Conservation (phyloP, 2,888 invertebrate species). For the Agrotis ipsilon region DNA sequence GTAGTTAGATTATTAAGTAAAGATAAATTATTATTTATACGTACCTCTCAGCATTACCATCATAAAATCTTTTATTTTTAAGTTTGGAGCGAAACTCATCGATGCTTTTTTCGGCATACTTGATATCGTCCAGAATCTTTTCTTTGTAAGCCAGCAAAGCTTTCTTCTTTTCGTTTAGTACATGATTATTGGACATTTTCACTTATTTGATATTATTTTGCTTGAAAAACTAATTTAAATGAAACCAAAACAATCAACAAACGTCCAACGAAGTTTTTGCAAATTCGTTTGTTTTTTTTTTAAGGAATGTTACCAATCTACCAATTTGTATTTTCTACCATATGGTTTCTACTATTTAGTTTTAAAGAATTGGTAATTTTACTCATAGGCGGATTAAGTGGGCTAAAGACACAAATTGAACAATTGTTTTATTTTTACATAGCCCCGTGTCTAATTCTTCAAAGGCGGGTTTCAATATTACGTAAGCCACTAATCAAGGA, state of each 20-base stretch:
- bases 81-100: constrained; percentile 66
- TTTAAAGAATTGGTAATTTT: too few relatives aligned
- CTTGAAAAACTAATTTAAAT: not conserved
- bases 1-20: too few relatives aligned
- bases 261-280: constrained; percentile 37
- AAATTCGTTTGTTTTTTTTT: constrained; percentile 16
- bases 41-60: constrained; percentile 73
- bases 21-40: not conserved
- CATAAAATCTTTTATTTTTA: constrained; percentile 51
- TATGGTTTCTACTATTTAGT: not conserved
- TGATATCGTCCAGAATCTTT: constrained; percentile 75
- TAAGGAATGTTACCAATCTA: constrained; percentile 23
- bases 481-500: not conserved
- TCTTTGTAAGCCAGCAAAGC: constrained; percentile 75
- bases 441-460: too few relatives aligned
- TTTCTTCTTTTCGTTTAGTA: constrained; percentile 70
- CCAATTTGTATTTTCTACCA: not conserved
- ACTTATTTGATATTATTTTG: constrained; percentile 1
- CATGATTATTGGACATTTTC: constrained; percentile 51
- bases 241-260: constrained; percentile 21
- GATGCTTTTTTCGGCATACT: constrained; percentile 77
- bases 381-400: too few relatives aligned
- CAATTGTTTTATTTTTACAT: too few relatives aligned
- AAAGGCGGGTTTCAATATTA: too few relatives aligned
- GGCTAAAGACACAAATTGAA: too few relatives aligned